Percentiles rank a stretch among this genome's conserved stretches.
Evolutionary conservation across 2,113 vertebrate species (phyloP).

Genomic region (Sturnus vulgaris): DNA sequence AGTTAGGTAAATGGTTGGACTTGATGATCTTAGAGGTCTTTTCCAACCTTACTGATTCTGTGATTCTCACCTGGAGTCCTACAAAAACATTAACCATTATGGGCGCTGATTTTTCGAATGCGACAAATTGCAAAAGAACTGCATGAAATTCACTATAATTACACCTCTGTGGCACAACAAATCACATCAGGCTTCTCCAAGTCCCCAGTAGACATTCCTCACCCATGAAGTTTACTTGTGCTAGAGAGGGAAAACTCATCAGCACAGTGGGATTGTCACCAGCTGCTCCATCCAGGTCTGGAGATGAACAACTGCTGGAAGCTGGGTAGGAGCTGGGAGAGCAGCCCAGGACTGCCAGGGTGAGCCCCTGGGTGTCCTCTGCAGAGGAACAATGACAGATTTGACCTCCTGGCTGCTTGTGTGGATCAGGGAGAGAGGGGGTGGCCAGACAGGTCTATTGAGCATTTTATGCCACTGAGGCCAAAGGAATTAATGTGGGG

Average conservation of each 20-base stretch:
- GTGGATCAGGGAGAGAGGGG: background rate
- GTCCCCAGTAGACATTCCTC: background rate
- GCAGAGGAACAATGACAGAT: background rate
- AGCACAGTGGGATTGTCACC: background rate
- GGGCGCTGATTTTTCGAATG: background rate
- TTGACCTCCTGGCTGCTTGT: background rate
- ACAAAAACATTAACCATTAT: background rate
- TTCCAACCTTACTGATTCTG: background rate
- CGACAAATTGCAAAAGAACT: background rate
- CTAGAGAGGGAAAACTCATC: background rate
- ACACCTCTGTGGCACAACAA: background rate
- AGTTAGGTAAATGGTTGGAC: background rate
- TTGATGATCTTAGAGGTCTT: background rate
- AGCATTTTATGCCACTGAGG: background rate
- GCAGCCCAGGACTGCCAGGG: background rate
- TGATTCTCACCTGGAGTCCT: background rate
- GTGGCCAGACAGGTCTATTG: rapidly evolving
- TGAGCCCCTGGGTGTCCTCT: background rate
- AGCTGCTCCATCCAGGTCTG: background rate
- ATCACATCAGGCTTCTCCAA: background rate
- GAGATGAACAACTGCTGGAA: background rate
- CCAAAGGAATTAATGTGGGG: background rate
- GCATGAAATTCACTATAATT: background rate
- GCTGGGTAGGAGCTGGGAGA: background rate
- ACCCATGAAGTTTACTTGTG: background rate